phyloP scores from a whole-genome alignment of 2,888 invertebrate genomes.

The Syrista parreyssii region DNA sequence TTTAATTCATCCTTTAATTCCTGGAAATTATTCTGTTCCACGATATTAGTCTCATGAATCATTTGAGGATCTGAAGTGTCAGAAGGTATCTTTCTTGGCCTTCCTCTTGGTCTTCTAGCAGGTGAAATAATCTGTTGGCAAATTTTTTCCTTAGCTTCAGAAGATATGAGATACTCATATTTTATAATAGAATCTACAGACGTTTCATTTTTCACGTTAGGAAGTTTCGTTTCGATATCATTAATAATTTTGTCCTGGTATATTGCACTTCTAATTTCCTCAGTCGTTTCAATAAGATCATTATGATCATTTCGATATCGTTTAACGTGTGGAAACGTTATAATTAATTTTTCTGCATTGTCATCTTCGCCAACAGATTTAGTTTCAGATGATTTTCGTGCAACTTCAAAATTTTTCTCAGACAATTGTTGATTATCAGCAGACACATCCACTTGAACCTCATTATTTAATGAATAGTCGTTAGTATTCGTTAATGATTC shows the following conservation, averaged over 20 bases:
- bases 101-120: constrained; percentile 26
- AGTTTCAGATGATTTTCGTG: not conserved
- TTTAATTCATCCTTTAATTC: not conserved
- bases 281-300: not conserved
- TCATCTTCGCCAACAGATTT: not conserved
- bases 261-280: not conserved
- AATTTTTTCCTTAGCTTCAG: not conserved
- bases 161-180: not conserved
- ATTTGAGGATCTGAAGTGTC: not conserved
- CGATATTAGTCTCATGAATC: not conserved
- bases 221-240: not conserved
- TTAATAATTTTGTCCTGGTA: not conserved
- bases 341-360: not conserved
- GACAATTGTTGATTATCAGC: not conserved
- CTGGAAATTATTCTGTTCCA: not conserved
- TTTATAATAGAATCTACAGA: not conserved
- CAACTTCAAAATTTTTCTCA: not conserved
- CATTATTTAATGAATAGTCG: not conserved
- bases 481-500: not conserved
- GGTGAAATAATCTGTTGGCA: not conserved
- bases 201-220: not conserved
- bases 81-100: constrained; percentile 7
- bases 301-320: not conserved
- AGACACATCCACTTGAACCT: not conserved
- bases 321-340: not conserved